A percentile compares a stretch with the other conserved stretches of the same genome.
phyloP scores from a whole-genome alignment of 2,797 vertebrate species.

The Malurus splendens region DNA sequence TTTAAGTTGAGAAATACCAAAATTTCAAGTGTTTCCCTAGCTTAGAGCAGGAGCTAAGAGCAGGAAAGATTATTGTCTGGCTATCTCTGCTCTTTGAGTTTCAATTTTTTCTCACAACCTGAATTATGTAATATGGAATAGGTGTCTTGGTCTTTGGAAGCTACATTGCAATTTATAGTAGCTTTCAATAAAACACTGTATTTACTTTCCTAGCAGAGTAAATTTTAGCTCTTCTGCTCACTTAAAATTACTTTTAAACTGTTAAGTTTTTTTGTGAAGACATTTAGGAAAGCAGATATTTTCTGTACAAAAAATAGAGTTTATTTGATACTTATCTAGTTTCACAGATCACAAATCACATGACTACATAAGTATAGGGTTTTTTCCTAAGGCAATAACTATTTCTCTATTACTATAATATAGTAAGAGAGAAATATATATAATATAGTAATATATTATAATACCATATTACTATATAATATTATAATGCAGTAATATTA shows the following conservation, averaged over 20 bases:
- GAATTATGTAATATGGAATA: neutral
- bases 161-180: neutral
- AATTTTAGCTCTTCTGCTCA: neutral
- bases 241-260: neutral
- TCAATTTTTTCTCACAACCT: constrained; percentile 8
- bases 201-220: neutral
- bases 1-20: neutral
- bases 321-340: neutral
- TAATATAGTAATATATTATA: no score
- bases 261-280: neutral
- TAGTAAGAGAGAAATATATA: no score
- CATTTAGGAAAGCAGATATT: neutral
- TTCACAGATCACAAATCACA: constrained; percentile 23
- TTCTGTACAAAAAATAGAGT: neutral
- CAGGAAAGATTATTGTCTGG: neutral
- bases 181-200: neutral
- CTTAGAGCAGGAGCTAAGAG: neutral
- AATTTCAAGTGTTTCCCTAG: neutral
- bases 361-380: neutral
- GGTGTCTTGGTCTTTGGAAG: neutral
- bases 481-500: neutral
- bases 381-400: neutral
- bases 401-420: neutral
- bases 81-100: neutral
- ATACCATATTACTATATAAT: no score